phyloP scores from a whole-genome alignment of 2,888 invertebrate species.

The Epirrhoe tristata region DNA sequence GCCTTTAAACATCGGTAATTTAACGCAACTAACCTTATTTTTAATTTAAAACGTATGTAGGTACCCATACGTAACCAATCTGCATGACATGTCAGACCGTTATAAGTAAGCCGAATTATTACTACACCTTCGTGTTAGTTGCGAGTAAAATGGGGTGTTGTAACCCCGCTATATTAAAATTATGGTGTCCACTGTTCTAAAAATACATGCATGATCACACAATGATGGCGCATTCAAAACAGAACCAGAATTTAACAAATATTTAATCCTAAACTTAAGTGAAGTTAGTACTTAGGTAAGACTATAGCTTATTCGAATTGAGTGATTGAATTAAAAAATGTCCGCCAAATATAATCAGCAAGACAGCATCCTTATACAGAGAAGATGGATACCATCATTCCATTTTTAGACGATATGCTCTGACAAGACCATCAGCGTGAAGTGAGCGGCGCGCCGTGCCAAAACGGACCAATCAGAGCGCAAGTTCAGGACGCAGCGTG shows the following conservation, averaged over 20 bases:
- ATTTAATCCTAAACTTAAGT: neutral
- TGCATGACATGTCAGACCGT: constrained; percentile 14
- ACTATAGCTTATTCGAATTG: neutral
- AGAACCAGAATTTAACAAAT: constrained; percentile 53
- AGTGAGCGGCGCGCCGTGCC: constrained; percentile 61
- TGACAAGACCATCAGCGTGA: constrained; percentile 54
- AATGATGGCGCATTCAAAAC: constrained; percentile 54
- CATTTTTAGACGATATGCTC: constrained; percentile 62
- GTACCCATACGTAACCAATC: constrained; percentile 5
- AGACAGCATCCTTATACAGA: constrained; percentile 59
- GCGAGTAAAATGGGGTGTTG: constrained; percentile 39
- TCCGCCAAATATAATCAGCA: constrained; percentile 19
- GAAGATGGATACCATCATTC: constrained; percentile 54
- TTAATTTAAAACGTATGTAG: neutral
- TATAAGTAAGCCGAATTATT: constrained; percentile 14
- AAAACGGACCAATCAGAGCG: constrained; percentile 66
- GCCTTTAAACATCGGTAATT: no score
- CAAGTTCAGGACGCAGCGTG: constrained; percentile 62
- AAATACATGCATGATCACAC: constrained; percentile 60
- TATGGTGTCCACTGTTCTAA: constrained; percentile 42
- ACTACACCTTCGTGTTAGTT: constrained; percentile 13
- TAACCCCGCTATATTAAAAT: constrained; percentile 46
- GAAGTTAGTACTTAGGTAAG: no score
- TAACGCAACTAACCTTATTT: no score
- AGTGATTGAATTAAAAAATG: constrained; percentile 16